Conservation (phyloP, 30 jellyfish, hydroid and myxozoan genomes). For the Pseudorhiza aurosa region DNA sequence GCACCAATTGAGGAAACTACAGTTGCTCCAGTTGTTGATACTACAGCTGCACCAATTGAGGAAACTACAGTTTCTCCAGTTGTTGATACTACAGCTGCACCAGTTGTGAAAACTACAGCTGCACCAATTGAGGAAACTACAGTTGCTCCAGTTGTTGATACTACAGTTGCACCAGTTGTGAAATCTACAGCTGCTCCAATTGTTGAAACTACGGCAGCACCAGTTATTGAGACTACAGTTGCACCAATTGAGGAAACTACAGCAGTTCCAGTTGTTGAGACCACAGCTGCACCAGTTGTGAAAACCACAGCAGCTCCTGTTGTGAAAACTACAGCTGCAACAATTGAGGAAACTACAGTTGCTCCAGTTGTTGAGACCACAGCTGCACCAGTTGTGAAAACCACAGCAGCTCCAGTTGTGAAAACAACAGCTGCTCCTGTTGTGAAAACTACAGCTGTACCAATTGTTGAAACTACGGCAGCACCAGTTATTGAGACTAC, state of each 20-base stretch:
- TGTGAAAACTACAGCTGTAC: conserved; percentile 17
- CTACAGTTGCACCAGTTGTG: conserved; percentile 47
- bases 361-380: conserved; percentile 41
- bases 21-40: conserved; percentile 46
- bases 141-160: conserved; percentile 22
- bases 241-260: conserved; percentile 45
- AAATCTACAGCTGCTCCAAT: conserved; percentile 30
- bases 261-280: conserved; percentile 38
- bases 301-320: conserved; percentile 19
- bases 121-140: conserved; percentile 16
- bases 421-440: conserved; percentile 1
- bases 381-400: conserved; percentile 29
- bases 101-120: conserved; percentile 41
- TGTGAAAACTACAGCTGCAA: conserved; percentile 25
- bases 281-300: conserved; percentile 52
- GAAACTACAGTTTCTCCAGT: conserved; percentile 39
- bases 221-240: conserved; percentile 34
- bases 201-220: conserved; percentile 36
- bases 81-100: conserved; percentile 30
- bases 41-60: conserved; percentile 39
- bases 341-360: conserved; percentile 22
- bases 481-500: conserved; percentile 19
- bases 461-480: conserved; percentile 14
- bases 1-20: conserved; percentile 29
- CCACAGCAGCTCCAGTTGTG: conserved; percentile 23